phyloP scores from a whole-genome alignment of 2,797 vertebrate genomes.

The Myiotriccus ornatus region DNA sequence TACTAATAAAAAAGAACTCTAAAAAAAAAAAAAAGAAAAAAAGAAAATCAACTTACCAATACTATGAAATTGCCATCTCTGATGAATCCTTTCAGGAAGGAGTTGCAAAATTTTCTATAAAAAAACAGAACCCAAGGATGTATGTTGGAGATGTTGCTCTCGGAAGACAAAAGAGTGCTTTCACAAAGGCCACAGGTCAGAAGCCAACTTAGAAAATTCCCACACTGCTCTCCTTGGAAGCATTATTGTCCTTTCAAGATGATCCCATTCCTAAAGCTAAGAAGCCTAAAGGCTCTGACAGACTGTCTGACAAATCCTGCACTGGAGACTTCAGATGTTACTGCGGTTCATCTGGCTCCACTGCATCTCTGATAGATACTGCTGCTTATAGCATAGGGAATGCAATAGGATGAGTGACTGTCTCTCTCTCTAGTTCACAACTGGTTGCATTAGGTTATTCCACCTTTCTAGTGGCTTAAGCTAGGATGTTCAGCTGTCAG shows the following conservation, averaged over 20 bases:
- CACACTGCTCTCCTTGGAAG: background rate
- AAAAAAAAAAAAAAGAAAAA: too few relatives aligned
- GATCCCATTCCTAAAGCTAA: background rate
- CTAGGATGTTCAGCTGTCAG: background rate
- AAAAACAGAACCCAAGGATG: background rate
- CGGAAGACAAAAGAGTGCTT: background rate
- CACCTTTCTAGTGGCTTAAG: background rate
- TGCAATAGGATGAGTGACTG: background rate
- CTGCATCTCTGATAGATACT: background rate
- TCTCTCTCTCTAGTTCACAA: background rate
- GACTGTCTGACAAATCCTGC: background rate
- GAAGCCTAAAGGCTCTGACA: background rate
- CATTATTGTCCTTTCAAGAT: background rate
- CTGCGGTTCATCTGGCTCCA: background rate
- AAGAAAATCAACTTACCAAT: slow-evolving; percentile 82
- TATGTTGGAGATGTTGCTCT: background rate
- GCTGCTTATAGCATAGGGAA: background rate
- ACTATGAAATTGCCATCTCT: slow-evolving; percentile 98
- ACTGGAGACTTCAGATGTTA: background rate
- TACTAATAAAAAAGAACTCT: background rate
- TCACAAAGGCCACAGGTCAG: background rate
- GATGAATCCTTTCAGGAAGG: slow-evolving; percentile 95
- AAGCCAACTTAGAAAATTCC: background rate
- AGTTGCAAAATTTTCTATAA: slow-evolving; percentile 97
- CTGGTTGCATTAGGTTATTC: background rate